These are phyloP conservation scores for Stomatorhinus ivindoensis DNA, from an alignment of 2,113 vertebrate species.

Conservation along the genomic window DNA sequence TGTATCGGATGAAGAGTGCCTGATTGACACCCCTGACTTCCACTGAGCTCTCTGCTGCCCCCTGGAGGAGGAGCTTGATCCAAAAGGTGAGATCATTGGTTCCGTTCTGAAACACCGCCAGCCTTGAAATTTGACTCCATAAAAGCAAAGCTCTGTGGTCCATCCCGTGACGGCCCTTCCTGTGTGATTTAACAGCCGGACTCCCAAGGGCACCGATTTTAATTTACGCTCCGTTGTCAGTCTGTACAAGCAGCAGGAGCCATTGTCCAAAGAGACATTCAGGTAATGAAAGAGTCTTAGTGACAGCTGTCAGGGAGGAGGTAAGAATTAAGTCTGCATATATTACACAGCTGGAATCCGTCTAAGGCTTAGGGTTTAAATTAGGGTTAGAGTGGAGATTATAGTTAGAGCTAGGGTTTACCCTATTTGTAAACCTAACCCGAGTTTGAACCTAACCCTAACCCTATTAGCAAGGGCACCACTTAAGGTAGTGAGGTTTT, in stretches of 20 bases:
- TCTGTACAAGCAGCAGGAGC: not conserved
- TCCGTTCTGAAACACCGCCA: not conserved
- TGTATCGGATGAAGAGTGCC: constrained; percentile 76
- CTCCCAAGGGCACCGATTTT: not conserved
- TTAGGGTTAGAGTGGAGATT: not conserved
- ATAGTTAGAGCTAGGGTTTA: not conserved
- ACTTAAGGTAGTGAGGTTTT: not conserved
- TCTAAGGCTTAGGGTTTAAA: not conserved
- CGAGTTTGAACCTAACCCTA: not conserved
- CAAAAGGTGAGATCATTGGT: constrained; percentile 67
- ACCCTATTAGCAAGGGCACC: too few relatives aligned
- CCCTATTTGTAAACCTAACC: not conserved
- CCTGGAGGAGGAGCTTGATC: constrained; percentile 57
- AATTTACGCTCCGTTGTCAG: not conserved
- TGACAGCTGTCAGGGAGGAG: not conserved
- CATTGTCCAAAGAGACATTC: not conserved
- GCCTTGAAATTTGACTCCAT: not conserved
- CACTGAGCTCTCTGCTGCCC: constrained; percentile 64
- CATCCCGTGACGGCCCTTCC: not conserved
- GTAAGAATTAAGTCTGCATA: not conserved
- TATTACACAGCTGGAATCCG: not conserved
- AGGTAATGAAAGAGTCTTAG: not conserved
- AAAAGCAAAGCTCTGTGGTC: not conserved
- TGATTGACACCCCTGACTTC: constrained; percentile 69
- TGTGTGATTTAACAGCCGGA: not conserved